Evolutionary conservation across 2,888 invertebrate species (phyloP), one percentile per base, ranked within the genome.

Genomic region (Listrodromus nycthemerus): DNA sequence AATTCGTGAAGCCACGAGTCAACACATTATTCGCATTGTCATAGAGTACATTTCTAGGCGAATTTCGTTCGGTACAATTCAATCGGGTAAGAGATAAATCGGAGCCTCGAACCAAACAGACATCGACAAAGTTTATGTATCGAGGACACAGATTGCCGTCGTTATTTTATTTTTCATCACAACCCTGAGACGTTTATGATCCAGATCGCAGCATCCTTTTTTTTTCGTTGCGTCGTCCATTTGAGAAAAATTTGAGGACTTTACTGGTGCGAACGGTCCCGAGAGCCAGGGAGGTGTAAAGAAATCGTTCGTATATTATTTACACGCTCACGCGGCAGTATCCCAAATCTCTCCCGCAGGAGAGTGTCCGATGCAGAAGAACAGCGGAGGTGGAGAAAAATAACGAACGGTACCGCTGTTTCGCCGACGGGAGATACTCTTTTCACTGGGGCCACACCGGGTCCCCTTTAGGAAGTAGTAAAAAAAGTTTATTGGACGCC

Each of bases 401-500:
- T 70, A 74, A 81, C 74, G 65, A 83, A 71, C 69, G 84, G 75
- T 83, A 48, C 77, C 61, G 63, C 58, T 73, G 69, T 55, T 71
- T 70, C 19, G 71, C 66, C 30, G 63, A 52, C 27, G 61, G 70
- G 74, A 70, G 33, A 82, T 48, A n/a, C 27, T 65, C 61, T 45
- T 45, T 45, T 66, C 76, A 79, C 58, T 77, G 74, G 52, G 65
- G 69, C 76, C 65, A 65, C 52, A 80, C 61, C 63, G 81, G 83
- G 73, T 80, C 70, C 83, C 84, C 89, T 88, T 84, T 85, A 88
- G 89, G 89, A 90, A 89, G 89, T 89, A 89, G 87, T 89, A 89
- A 90, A 89, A 89, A 87, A 89, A 89, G 89, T 90, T 90, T 89
- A 89, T 89, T 90, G 87, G 87, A 89, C 88, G 88, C 86, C 83